Evolutionary conservation across 2,797 vertebrate genomes (phyloP), one percentile per base, ranked within the genome.

Genomic region (Dermochelys coriacea): DNA sequence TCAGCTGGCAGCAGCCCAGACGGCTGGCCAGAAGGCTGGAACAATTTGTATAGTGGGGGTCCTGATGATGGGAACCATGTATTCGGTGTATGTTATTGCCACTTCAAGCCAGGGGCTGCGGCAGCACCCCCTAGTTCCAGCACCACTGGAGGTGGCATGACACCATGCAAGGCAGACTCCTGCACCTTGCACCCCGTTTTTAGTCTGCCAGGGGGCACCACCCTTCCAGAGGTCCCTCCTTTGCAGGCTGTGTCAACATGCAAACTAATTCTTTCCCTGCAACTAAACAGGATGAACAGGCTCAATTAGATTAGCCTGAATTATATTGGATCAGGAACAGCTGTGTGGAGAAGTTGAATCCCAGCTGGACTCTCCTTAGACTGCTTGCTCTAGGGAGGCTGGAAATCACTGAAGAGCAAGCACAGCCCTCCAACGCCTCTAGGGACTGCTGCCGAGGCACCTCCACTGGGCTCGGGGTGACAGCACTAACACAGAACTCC

Each of bases 301-400:
- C 79, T 50, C 79, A 5, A 61, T 82, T 0, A 2, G 82, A 77
- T 97, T 86, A 96, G 34, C 51, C 21, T 0, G 0, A 84, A 47
- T 16, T 47, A 10, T 31, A 4, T 21, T 64, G 54, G n/a, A 31
- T 3, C 2, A 50, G 27, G 27, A 55, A 61, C 41, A 90, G 84
- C 2, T 0, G 0, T 37, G 0, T 25, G 1, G 0, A 0, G 11
- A 85, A 0, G 0, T 2, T 54, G 37, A 82, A 68, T 1, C 29
- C 55, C 25, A 1, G 83, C 83, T 29, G 15, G 74, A 29, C 74
- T 47, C 74, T 9, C 6, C 41, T 41, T 27, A 71, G 68, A n/a
- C 68, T 23, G 68, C 34, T 37, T 34, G 61, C 34, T 41, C 64
- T 23, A n/a, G 57, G 12, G 29, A 57, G 57, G 57, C 31, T 31